These are phyloP conservation scores for Picathartes gymnocephalus DNA, from an alignment of 2,113 vertebrate genomes.

Conservation along the genomic window DNA sequence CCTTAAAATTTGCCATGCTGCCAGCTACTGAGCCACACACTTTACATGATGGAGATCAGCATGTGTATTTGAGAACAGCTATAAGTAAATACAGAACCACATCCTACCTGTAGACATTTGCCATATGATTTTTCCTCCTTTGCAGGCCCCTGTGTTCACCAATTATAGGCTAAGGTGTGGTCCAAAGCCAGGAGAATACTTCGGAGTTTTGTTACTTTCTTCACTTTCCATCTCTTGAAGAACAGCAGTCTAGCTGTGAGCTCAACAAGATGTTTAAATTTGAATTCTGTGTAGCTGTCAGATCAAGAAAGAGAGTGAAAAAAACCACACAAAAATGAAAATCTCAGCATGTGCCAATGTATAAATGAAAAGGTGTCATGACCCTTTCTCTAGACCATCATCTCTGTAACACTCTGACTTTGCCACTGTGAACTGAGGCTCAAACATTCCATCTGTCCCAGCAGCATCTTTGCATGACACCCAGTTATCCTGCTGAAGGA, in stretches of 20 bases:
- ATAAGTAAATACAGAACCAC: not conserved
- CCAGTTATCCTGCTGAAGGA: not conserved
- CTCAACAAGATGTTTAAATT: not conserved
- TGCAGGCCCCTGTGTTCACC: not conserved
- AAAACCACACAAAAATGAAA: not conserved
- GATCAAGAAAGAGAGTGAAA: not conserved
- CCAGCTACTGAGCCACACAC: not conserved
- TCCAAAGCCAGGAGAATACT: not conserved
- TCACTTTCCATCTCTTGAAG: not conserved
- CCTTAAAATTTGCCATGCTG: not conserved
- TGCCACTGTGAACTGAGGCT: not conserved
- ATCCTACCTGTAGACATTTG: not conserved
- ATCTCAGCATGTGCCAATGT: not conserved
- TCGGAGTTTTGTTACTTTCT: not conserved
- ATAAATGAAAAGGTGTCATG: not conserved
- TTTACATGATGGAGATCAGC: not conserved
- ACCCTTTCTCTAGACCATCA: not conserved
- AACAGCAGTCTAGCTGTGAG: not conserved
- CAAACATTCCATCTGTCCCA: not conserved
- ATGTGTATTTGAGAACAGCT: not conserved
- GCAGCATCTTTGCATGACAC: not conserved
- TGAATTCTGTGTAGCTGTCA: not conserved
- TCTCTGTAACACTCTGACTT: not conserved
- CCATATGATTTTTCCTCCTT: not conserved
- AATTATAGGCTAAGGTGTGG: not conserved